These are phyloP conservation scores for Phalacrocorax pelagicus DNA, from an alignment of 2,113 vertebrate species.

Conservation along the genomic window DNA sequence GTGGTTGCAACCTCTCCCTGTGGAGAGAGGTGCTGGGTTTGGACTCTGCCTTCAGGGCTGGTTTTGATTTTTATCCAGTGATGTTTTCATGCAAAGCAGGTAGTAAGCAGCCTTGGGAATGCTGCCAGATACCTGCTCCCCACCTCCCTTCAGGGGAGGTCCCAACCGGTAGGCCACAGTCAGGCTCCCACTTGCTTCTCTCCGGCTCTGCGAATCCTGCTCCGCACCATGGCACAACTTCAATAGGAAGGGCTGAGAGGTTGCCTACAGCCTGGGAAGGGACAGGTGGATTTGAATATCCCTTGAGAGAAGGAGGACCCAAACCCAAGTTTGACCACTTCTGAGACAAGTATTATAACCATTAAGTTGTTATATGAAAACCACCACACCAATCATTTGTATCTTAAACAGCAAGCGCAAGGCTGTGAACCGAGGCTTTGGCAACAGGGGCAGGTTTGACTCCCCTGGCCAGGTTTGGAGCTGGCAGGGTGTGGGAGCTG, in stretches of 20 bases:
- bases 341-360: slow-evolving; percentile 19
- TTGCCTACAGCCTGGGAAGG: slow-evolving; percentile 69
- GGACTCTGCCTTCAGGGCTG: slow-evolving; percentile 16
- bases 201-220: background rate
- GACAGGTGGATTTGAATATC: slow-evolving; percentile 61
- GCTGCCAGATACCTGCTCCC: slow-evolving; percentile 15
- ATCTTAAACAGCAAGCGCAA: slow-evolving; percentile 11
- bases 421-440: background rate
- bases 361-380: slow-evolving; percentile 24
- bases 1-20: background rate
- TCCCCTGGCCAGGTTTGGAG: background rate
- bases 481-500: slow-evolving; percentile 2
- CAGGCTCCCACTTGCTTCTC: slow-evolving; percentile 65
- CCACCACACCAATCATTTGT: slow-evolving; percentile 46
- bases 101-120: slow-evolving; percentile 3
- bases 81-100: slow-evolving; percentile 15
- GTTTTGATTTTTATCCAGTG: slow-evolving; percentile 43
- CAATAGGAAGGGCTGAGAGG: slow-evolving; percentile 33
- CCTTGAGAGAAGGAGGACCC: slow-evolving; percentile 40
- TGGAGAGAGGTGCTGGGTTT: background rate
- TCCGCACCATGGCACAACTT: slow-evolving; percentile 7
- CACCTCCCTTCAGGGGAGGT: background rate
- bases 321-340: slow-evolving; percentile 45
- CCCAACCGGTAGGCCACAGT: background rate
- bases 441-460: slow-evolving; percentile 53